phyloP scores from a whole-genome alignment of 2,888 invertebrate species.

The Ennomos erosarius region DNA sequence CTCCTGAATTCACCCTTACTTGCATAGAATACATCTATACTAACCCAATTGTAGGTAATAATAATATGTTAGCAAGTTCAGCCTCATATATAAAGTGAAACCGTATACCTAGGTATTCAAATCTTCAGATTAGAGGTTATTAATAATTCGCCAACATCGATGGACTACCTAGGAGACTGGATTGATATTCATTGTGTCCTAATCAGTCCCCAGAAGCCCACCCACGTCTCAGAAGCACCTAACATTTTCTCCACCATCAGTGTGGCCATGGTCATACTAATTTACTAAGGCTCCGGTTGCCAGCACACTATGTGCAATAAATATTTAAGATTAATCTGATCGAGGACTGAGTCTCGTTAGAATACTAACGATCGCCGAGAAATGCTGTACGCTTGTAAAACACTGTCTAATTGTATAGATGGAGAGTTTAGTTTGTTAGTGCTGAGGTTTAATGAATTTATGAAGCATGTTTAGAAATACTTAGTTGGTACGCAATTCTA shows the following conservation, averaged over 20 bases:
- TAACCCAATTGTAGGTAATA: too few relatives aligned
- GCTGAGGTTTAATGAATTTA: constrained; percentile 30
- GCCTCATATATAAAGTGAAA: too few relatives aligned
- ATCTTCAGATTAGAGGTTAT: constrained; percentile 9
- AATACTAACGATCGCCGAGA: constrained; percentile 68
- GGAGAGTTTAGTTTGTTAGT: constrained; percentile 44
- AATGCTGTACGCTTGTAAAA: constrained; percentile 45
- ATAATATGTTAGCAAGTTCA: too few relatives aligned
- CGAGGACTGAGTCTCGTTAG: constrained; percentile 69
- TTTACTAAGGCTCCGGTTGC: constrained; percentile 72
- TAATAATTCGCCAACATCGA: constrained; percentile 23
- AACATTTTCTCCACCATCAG: constrained; percentile 76
- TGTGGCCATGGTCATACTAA: constrained; percentile 81
- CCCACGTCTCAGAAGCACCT: constrained; percentile 74
- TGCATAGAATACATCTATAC: too few relatives aligned
- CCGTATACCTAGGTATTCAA: constrained; percentile 7
- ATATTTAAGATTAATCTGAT: constrained; percentile 85
- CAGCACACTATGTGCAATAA: constrained; percentile 81
- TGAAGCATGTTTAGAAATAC: constrained; percentile 22
- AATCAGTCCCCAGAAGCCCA: constrained; percentile 75
- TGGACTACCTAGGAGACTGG: constrained; percentile 35
- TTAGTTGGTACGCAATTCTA: constrained; percentile 12
- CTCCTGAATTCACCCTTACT: too few relatives aligned
- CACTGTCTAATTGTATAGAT: constrained; percentile 49
- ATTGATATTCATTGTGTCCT: constrained; percentile 80